Base-by-base conservation (phyloP, 1,140 invertebrate genomes). In the Bombus pyrosoma region DNA sequence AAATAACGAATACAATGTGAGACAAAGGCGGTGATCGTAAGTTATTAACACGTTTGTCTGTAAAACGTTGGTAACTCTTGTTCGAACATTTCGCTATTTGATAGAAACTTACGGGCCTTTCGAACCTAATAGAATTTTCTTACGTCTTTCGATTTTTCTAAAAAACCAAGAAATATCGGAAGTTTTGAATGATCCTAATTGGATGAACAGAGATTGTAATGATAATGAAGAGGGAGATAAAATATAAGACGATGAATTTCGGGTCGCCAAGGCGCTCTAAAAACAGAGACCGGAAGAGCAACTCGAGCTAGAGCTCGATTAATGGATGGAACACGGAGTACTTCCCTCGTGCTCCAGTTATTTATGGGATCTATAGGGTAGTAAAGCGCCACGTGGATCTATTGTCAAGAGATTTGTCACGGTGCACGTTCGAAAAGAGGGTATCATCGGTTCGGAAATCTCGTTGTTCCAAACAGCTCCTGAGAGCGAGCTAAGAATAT, bases 331-430 rank as follows among this genome's bases (percentile, higher is more conserved):
- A 34, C 28, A 73, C 28, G 32, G 41, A 80, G 78, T 64, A 81
- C 75, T 59, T 80, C 64, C 71, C 79, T 73, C 77, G 79, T 80
- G 81, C 62, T 79, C 71, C 74, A 64, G 83, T 92, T 91, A 92
- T 92, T 92, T 92, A 92, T 92, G 86, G 82, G 74, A 84, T 87
- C 68, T 81, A 82, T 87, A 66, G 88, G 86, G 87, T 81, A 85
- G 82, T 81, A 62, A 79, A 43, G 79, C 39, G 89, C 84, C 90
- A 92, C 91, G 91, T 91, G 91, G 85, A 83, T 83, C 86, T 85
- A 88, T 90, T 92, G 88, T 91, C 62, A 39, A 73, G 84, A 86
- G 89, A 92, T 92, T 92, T 91, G 92, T 92, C 91, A 92, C 81
- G 89, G 89, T 81, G 72, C 57, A 72, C 74, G 81, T 83, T 77